Evolutionary conservation across 2,888 invertebrate genomes (phyloP).

Genomic region (Autographa gamma): DNA sequence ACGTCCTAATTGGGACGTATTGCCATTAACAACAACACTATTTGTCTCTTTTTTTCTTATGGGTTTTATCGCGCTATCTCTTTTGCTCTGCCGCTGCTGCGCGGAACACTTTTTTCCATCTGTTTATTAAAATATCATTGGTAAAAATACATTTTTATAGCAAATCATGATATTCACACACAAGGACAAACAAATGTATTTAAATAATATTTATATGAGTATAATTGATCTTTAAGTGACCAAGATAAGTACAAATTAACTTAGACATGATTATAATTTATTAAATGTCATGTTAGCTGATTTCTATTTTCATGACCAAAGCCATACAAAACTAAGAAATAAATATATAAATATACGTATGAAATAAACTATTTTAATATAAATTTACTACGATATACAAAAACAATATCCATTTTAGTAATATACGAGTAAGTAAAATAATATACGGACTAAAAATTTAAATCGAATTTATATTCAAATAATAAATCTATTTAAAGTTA

Average conservation of each 20-base stretch:
- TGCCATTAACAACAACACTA: too few relatives aligned
- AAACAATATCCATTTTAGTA: conserved; percentile 19
- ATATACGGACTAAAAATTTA: background rate
- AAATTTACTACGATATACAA: conserved; percentile 33
- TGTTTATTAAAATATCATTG: too few relatives aligned
- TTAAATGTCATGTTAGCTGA: conserved; percentile 18
- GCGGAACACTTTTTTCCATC: too few relatives aligned
- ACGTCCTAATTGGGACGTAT: too few relatives aligned
- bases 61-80: too few relatives aligned
- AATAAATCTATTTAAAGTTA: background rate
- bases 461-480: background rate
- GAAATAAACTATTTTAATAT: conserved; percentile 43
- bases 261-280: background rate
- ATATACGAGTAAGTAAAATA: background rate
- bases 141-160: conserved; percentile 10
- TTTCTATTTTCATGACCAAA: conserved; percentile 9
- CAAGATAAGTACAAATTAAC: background rate
- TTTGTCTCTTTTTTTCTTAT: too few relatives aligned
- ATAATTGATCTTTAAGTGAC: background rate
- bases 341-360: conserved; percentile 45
- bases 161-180: background rate
- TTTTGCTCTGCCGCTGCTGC: too few relatives aligned
- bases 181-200: background rate
- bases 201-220: background rate
- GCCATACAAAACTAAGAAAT: conserved; percentile 9